Evolutionary conservation across 64 coral and sea anemone genomes (phyloP).

Genomic region (Anthopleura sola): DNA sequence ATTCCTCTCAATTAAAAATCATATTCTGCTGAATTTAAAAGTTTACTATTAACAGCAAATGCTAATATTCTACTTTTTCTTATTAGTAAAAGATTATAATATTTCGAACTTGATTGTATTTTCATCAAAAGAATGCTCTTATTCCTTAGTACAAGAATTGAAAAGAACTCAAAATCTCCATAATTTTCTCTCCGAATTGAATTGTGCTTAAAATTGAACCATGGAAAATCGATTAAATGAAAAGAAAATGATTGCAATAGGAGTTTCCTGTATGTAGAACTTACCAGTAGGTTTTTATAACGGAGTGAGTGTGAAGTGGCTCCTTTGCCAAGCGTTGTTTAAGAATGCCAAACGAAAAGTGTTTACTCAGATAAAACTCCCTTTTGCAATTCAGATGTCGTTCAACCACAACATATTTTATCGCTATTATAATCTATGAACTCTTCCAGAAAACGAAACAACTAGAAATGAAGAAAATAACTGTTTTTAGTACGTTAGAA

Average conservation of each 20-base stretch:
- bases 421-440: constrained; percentile 4
- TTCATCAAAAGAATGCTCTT: too few species aligned
- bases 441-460: not conserved
- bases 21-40: not conserved
- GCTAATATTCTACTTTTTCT: not conserved
- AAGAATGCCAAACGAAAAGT: not conserved
- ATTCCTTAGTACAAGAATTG: not conserved
- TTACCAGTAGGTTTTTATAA: not conserved
- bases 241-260: not conserved
- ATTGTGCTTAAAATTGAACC: not conserved
- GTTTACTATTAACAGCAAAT: not conserved
- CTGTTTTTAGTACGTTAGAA: not conserved
- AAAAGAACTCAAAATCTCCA: not conserved
- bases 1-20: not conserved
- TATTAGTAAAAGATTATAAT: not conserved
- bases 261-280: not conserved
- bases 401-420: not conserved
- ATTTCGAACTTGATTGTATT: too few species aligned
- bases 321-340: not conserved
- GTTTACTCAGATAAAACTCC: not conserved
- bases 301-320: not conserved
- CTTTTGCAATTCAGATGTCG: constrained; percentile 13
- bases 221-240: not conserved
- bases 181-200: too few species aligned
- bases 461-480: not conserved